Evolutionary conservation across 2,113 vertebrate species (phyloP), one percentile per base, ranked within the genome.

Genomic region (Alouatta palliata): DNA sequence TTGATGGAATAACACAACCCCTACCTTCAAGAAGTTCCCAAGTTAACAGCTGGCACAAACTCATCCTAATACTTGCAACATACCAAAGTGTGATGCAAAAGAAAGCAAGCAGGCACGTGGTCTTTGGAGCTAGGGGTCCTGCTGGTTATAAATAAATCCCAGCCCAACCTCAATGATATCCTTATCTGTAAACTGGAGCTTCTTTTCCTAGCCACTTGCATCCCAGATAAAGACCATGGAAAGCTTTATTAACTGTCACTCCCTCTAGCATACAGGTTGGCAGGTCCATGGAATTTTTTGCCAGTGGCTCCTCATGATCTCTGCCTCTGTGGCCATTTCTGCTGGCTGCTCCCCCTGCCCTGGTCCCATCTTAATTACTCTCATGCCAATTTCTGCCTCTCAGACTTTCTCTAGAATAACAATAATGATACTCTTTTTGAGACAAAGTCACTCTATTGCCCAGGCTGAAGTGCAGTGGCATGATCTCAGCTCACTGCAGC

Each of bases 201-300:
- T 40, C 79, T 79, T 85, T 82, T 76, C 81, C 75, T 81, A 56
- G 89, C 49, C 35, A 73, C 40, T 47, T 80, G 14, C 21, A 68
- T 27, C 70, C 37, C 61, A 54, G 75, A 23, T 2, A 11, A 70
- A 45, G n/a, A 19, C 20, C 6, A 0, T 25, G n/a, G 73, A 17
- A 70, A 64, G 14, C 70, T 87, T 32, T 25, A 49, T 6, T 56
- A 68, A 20, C 23, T 11, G 52, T 49, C 45, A 32, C 5, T 25
- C 10, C 25, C 58, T 82, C 7, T 9, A 73, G 56, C 54, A 2
- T 4, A 2, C 52, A 35, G 6, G 37, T 7, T n/a, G 58, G 30
- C 1, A 5, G 35, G 35, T n/a, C 20, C 13, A 1, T 19, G 40
- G 21, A 11, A 16, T 23, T 32, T 77, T 77, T 45, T 47, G 14